Percentiles rank a stretch among this genome's conserved stretches.
Conservation (phyloP, 1,140 invertebrate species). For the Ridgeia piscesae region DNA sequence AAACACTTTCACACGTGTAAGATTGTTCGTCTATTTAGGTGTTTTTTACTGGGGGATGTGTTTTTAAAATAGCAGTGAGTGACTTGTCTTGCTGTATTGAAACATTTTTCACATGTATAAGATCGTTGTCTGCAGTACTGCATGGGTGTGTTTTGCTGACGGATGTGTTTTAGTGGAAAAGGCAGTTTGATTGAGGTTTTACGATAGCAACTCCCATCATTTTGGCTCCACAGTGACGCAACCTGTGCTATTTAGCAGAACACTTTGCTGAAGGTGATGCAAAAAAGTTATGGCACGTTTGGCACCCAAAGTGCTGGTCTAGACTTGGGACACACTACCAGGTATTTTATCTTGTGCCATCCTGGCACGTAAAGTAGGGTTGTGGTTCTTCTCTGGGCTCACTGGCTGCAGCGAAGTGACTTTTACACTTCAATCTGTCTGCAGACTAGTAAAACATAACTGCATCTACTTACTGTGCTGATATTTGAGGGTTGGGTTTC, state of each 20-base stretch:
- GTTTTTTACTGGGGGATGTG: background rate
- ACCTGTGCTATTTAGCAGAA: background rate
- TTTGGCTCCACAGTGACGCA: background rate
- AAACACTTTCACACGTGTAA: background rate
- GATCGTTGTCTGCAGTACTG: no score
- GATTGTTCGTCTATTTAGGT: background rate
- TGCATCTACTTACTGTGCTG: background rate
- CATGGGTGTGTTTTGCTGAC: no score
- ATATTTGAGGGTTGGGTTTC: slow-evolving; percentile 1
- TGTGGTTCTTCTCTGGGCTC: background rate
- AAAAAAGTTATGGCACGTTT: background rate
- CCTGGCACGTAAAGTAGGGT: background rate
- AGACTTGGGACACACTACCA: background rate
- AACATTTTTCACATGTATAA: no score
- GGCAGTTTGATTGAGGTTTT: background rate
- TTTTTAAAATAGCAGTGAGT: background rate
- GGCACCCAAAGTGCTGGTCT: background rate
- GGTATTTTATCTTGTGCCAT: background rate
- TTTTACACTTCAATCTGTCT: background rate
- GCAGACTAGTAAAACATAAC: background rate
- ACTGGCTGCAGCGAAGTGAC: background rate
- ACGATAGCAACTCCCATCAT: background rate
- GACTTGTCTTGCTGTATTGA: no score
- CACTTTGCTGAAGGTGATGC: background rate
- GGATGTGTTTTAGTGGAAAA: background rate